phyloP scores from a whole-genome alignment of 2,888 invertebrate genomes.

The Drosophila peninsularis region DNA sequence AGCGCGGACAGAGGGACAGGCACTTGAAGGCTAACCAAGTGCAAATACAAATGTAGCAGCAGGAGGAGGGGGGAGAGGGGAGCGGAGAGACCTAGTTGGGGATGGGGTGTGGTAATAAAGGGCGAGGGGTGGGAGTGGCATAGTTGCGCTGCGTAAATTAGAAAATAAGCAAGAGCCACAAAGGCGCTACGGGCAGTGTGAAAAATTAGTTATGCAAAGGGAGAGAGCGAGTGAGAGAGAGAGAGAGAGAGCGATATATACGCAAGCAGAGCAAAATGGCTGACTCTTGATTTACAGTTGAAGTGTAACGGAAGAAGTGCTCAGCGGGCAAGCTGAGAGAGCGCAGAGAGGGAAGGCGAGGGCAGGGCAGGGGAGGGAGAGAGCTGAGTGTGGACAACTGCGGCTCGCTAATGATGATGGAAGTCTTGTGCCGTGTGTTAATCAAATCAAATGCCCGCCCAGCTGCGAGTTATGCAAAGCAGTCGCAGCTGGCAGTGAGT shows the following conservation, averaged over 20 bases:
- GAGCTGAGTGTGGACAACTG: background rate
- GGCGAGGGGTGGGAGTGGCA: background rate
- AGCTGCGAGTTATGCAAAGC: conserved; percentile 63
- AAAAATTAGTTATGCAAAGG: conserved; percentile 60
- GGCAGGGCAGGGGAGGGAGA: background rate
- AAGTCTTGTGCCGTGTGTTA: conserved; percentile 66
- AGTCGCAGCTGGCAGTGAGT: conserved; percentile 32
- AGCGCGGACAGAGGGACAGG: conserved; percentile 1
- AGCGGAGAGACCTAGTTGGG: background rate
- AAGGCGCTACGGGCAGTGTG: conserved; percentile 14
- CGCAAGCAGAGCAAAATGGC: conserved; percentile 32
- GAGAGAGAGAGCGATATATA: background rate
- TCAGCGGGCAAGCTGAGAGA: conserved; percentile 24
- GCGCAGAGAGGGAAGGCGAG: background rate
- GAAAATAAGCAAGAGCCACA: conserved; percentile 14
- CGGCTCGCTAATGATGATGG: conserved; percentile 75
- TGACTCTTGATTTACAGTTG: conserved; percentile 67
- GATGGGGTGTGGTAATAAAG: background rate
- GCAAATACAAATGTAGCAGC: conserved; percentile 9
- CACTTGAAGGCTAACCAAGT: conserved; percentile 20
- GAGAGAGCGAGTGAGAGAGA: background rate
- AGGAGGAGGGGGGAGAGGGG: background rate
- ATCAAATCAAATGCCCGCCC: conserved; percentile 65
- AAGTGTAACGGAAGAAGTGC: conserved; percentile 70
- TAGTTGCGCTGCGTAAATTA: conserved; percentile 5